These are phyloP conservation scores for Ara ararauna DNA, from an alignment of 2,797 vertebrate species.

Conservation along the genomic window DNA sequence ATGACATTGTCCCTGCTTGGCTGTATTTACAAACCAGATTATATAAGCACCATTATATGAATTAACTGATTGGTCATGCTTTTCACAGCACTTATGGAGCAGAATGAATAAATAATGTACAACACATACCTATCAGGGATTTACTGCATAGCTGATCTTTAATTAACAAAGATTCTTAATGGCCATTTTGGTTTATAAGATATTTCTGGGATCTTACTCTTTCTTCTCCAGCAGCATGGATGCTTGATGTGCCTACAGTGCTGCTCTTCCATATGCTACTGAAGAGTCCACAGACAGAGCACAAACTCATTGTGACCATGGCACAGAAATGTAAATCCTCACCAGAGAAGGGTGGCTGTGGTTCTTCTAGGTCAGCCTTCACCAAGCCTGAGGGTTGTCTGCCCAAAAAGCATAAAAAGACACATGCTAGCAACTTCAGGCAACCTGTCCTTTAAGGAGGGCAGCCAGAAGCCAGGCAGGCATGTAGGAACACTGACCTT, in stretches of 20 bases:
- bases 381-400: not conserved
- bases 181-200: not conserved
- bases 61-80: not conserved
- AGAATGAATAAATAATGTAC: not conserved
- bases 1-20: not conserved
- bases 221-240: not conserved
- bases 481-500: not conserved
- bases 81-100: not conserved
- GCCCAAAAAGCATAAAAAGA: not conserved
- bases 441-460: not conserved
- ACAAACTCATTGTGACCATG: not conserved
- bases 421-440: not conserved
- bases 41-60: not conserved
- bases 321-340: not conserved
- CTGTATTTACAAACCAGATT: not conserved
- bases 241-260: not conserved
- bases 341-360: not conserved
- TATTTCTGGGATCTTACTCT: not conserved
- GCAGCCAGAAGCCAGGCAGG: not conserved
- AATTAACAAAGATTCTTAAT: not conserved
- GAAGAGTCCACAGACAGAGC: not conserved
- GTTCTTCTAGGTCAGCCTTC: not conserved
- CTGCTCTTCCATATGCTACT: not conserved
- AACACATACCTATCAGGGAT: not conserved
- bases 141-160: not conserved